A percentile compares a stretch with the other conserved stretches of the same genome.
These are phyloP conservation scores for Idaea dimidiata DNA, from an alignment of 2,888 invertebrate species.

Conservation along the genomic window DNA sequence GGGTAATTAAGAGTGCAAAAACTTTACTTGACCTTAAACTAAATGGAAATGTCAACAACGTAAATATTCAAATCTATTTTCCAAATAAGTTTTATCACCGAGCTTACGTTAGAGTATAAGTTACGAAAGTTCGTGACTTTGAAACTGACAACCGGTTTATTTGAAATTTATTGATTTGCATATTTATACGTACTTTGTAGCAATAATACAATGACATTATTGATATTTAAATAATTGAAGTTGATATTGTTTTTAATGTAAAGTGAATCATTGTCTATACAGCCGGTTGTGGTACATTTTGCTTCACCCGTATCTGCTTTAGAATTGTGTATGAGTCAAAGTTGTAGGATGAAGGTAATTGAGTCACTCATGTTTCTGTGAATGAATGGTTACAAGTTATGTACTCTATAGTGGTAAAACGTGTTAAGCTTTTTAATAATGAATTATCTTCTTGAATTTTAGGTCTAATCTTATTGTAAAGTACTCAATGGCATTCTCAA, in stretches of 20 bases:
- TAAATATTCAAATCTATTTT: constrained; percentile 14
- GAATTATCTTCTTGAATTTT: too few relatives aligned
- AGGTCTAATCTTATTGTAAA: too few relatives aligned
- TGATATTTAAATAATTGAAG: background rate
- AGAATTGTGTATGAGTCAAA: constrained; percentile 23
- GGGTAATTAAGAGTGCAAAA: background rate
- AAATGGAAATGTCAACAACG: constrained; percentile 17
- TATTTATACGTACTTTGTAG: background rate
- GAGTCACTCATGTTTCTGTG: constrained; percentile 23
- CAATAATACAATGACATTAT: background rate
- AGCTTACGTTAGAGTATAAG: background rate
- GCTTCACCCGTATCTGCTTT: constrained; percentile 6
- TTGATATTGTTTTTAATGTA: constrained; percentile 5
- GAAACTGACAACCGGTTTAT: background rate
- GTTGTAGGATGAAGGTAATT: constrained; percentile 11
- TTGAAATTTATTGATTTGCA: background rate
- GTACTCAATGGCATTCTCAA: too few relatives aligned
- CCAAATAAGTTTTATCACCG: background rate
- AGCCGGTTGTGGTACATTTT: constrained; percentile 4
- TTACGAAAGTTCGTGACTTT: background rate
- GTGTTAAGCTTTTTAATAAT: background rate
- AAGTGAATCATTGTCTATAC: constrained; percentile 21
- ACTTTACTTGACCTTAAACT: constrained; percentile 19
- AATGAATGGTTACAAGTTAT: constrained; percentile 11
- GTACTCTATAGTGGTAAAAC: background rate